Conservation (phyloP, 2,113 vertebrate species). For the Apodemus sylvaticus region DNA sequence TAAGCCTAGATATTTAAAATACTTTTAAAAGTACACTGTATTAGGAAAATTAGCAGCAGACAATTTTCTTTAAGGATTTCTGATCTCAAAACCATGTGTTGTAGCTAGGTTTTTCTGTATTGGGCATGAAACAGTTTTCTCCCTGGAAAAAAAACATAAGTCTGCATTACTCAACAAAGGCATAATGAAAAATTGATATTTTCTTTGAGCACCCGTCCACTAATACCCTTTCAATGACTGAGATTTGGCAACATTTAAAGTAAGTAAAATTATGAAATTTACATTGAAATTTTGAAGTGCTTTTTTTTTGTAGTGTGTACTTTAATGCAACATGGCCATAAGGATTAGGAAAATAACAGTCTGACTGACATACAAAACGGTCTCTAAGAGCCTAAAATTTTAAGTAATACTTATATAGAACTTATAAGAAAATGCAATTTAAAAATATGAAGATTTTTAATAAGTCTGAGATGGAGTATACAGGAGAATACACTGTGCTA, state of each 20-base stretch:
- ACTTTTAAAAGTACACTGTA: not conserved
- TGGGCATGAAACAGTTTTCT: not conserved
- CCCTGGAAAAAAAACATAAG: not conserved
- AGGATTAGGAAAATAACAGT: not conserved
- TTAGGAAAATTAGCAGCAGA: not conserved
- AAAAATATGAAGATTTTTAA: not conserved
- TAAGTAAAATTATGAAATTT: not conserved
- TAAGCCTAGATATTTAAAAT: not conserved
- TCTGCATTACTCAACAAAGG: not conserved
- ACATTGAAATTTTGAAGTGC: not conserved
- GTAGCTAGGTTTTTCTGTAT: not conserved
- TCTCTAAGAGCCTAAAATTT: not conserved
- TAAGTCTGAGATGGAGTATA: not conserved
- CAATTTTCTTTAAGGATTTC: not conserved
- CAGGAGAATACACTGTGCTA: not conserved
- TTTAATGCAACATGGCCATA: not conserved
- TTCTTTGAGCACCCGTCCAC: not conserved
- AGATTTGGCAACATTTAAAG: not conserved
- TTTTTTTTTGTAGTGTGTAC: not conserved
- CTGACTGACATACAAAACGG: not conserved
- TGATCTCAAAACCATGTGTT: not conserved
- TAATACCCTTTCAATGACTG: not conserved
- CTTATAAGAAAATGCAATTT: not conserved
- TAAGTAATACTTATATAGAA: not conserved
- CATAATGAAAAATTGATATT: not conserved